Evolutionary conservation across 2,888 invertebrate species (phyloP), one percentile per base, ranked within the genome.

Genomic region (Sarcophaga variegata): DNA sequence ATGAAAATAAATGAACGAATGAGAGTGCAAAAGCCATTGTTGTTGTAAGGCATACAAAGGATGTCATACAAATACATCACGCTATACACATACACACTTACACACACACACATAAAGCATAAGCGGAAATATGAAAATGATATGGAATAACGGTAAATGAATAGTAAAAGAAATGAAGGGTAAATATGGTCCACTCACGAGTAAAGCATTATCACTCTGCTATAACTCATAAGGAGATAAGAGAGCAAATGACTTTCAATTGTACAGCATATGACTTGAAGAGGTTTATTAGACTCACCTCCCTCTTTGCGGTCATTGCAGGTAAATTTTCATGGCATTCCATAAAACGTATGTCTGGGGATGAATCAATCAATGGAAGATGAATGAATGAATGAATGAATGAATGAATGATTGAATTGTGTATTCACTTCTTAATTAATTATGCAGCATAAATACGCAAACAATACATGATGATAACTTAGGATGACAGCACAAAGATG

Each of bases 361-460:
- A 37, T 37, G 37, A 37, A 10, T 37, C 37, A 37, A 37, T 37
- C 37, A 37, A 37, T 37, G 49, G 54, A 47, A 45, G 20, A 27
- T 74, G 71, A 66, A n/a, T 63, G 17, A 27, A 67, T 22, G 27
- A 27, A 6, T 2, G 37, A 37, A 37, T 37, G 37, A 37, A 37
- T 37, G 37, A 63, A 14, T 54, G 69, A 47, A 47, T 67, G 75
- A 83, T 60, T 79, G 54, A 54, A 54, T 37, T 8, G 10, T 22
- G 59, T 80, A 60, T 72, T 72, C 45, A 72, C 8, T 8, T 71
- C 79, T n/a, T 69, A 79, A 83, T 78, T 67, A 79, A 83, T 72
- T 76, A 76, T 71, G 59, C 45, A 77, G 27, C 49, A 27, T n/a
- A 59, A 59, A 67, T 11, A 69, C 12, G 37, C 71, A 64, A 59